Evolutionary conservation across 2,797 vertebrate species (phyloP).

Genomic region (Neomorphus geoffroyi): DNA sequence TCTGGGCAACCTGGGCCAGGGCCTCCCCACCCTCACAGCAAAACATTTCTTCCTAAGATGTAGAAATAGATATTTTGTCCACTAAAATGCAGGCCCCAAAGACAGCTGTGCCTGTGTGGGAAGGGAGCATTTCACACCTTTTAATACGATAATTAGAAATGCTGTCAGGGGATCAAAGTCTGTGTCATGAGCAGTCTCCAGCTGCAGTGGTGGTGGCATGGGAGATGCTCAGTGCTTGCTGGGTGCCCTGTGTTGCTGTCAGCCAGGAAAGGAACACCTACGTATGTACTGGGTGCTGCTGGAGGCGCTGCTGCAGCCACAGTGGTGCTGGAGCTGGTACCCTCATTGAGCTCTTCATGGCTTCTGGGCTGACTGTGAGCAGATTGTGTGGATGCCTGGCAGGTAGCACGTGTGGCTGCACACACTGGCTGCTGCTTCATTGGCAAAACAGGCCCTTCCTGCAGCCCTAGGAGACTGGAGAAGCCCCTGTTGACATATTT

Average conservation of each 20-base stretch:
- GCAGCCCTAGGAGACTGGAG: neutral
- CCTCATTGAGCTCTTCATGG: neutral
- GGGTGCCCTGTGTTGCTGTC: neutral
- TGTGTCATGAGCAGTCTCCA: neutral
- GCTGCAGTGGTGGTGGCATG: fast-evolving
- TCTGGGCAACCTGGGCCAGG: too few relatives aligned
- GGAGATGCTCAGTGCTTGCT: fast-evolving
- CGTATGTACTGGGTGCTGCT: neutral
- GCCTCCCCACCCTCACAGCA: too few relatives aligned
- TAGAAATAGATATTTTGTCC: too few relatives aligned
- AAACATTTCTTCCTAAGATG: too few relatives aligned
- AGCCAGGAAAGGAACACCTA: fast-evolving
- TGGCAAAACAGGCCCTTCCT: neutral
- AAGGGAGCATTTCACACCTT: neutral
- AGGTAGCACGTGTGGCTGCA: neutral
- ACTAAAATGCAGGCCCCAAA: too few relatives aligned
- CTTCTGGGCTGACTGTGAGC: neutral
- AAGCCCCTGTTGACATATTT: neutral
- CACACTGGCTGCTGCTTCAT: neutral
- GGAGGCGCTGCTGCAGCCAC: neutral
- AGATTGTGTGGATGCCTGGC: neutral
- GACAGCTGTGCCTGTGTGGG: neutral
- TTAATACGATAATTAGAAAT: neutral
- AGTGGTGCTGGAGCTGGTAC: fast-evolving
- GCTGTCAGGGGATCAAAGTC: neutral